These are phyloP conservation scores for Cetoscarus ocellatus DNA, from an alignment of 2,797 vertebrate species.

Conservation along the genomic window DNA sequence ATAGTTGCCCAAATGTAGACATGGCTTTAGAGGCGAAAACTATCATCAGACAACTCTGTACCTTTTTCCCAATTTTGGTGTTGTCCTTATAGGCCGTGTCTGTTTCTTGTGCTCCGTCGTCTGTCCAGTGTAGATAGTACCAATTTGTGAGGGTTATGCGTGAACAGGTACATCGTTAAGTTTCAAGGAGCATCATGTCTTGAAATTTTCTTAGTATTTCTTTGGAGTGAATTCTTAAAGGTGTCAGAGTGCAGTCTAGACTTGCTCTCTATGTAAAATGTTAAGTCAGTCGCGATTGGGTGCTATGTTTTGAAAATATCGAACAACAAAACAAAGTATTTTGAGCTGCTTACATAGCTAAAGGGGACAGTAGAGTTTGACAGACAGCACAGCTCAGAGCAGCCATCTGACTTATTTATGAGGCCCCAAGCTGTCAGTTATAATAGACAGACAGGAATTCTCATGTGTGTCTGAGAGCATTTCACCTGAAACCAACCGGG, in stretches of 20 bases:
- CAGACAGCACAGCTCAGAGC: not conserved
- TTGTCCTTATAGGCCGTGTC: too few relatives aligned
- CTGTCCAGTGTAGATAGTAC: too few relatives aligned
- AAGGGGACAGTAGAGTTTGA: constrained; percentile 27
- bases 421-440: constrained; percentile 23
- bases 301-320: not conserved
- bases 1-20: too few relatives aligned
- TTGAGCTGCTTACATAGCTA: not conserved
- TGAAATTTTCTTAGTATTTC: too few relatives aligned
- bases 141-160: too few relatives aligned
- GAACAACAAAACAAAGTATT: not conserved
- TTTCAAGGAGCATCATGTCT: too few relatives aligned
- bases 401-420: constrained; percentile 30
- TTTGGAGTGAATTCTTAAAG: too few relatives aligned
- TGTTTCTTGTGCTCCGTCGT: too few relatives aligned
- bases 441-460: constrained; percentile 13
- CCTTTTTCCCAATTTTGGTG: too few relatives aligned
- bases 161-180: too few relatives aligned
- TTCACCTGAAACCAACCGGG: not conserved
- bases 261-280: not conserved
- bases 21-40: too few relatives aligned
- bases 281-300: not conserved
- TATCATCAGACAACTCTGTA: too few relatives aligned
- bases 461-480: constrained; percentile 3
- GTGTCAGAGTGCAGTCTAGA: not conserved